Evolutionary conservation across 2,113 vertebrate species (phyloP), one percentile per base, ranked within the genome.

Genomic region (Diphyllodes magnificus): DNA sequence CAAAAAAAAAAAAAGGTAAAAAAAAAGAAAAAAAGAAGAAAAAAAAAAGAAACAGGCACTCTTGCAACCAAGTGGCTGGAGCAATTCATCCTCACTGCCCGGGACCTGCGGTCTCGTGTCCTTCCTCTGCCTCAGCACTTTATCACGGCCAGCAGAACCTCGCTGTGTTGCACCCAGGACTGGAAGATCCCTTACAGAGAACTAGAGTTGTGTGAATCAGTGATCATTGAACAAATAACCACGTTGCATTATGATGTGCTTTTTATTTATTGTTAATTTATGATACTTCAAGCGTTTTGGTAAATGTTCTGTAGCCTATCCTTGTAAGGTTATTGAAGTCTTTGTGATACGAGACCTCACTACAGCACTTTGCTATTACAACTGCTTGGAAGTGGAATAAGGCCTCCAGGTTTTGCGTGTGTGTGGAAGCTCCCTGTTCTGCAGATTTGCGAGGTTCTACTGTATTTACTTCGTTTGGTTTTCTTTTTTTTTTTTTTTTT

Each of bases 111-210:
- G 97, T 88, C 96, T 61, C 76, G 75, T 12, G 61, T 92, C 94
- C 83, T 97, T 93, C 92, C 90, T 90, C 73, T 88, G 95, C 96
- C 97, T 98, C 95, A 98, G 98, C 98, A 98, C 98, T 98, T 98
- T 98, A 98, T 90, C 68, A 96, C 37, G 8, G 94, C 92, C 93
- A 96, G 96, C 91, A 97, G 97, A 96, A 96, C 95, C 96, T 97
- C 63, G 71, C 90, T 82, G 88, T 24, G 12, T 82, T 91, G 88
- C 95, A 93, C 91, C 92, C 89, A 77, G 88, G 90, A 93, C 91
- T 97, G 90, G 95, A 93, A 95, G 87, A 96, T 28, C 91, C 89
- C 70, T 54, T 24, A 45, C 65, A 71, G 88, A 84, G 81, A 63
- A 42, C 84, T 72, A 24, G 37, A 71, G 86, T 80, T 21, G 73